A percentile compares a stretch with the other conserved stretches of the same genome.
Evolutionary conservation across 2,113 vertebrate species (phyloP).

Genomic region (Gobius niger): DNA sequence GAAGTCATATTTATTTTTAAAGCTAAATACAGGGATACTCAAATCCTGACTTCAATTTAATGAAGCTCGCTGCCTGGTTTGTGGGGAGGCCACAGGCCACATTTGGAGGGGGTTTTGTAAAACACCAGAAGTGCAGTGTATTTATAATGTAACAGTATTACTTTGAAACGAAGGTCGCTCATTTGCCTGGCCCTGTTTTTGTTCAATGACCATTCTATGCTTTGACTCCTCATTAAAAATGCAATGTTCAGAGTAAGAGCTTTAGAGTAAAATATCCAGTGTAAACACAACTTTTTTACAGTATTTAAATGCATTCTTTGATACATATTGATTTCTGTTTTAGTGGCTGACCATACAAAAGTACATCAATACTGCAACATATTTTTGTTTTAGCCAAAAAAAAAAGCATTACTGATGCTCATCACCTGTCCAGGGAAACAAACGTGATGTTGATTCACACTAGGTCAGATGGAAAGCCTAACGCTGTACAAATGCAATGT

Average conservation of each 20-base stretch:
- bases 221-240: background rate
- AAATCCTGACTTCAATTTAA: background rate
- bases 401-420: no score
- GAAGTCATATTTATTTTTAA: constrained; percentile 10
- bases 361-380: no score
- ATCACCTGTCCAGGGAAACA: no score
- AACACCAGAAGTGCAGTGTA: background rate
- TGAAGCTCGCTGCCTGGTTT: background rate
- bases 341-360: no score
- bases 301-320: no score
- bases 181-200: background rate
- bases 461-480: no score
- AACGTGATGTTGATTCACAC: no score
- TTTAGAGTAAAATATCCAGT: background rate
- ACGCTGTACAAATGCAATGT: no score
- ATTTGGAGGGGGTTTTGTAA: constrained; percentile 3
- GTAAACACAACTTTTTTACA: background rate
- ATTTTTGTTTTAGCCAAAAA: no score
- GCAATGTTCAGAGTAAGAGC: background rate
- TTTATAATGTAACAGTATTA: background rate
- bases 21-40: constrained; percentile 11
- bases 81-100: background rate
- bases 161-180: background rate
- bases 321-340: no score
- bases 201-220: background rate